Conservation (phyloP, 2,888 invertebrate species). For the Scaptodrosophila latifasciaeformis region DNA sequence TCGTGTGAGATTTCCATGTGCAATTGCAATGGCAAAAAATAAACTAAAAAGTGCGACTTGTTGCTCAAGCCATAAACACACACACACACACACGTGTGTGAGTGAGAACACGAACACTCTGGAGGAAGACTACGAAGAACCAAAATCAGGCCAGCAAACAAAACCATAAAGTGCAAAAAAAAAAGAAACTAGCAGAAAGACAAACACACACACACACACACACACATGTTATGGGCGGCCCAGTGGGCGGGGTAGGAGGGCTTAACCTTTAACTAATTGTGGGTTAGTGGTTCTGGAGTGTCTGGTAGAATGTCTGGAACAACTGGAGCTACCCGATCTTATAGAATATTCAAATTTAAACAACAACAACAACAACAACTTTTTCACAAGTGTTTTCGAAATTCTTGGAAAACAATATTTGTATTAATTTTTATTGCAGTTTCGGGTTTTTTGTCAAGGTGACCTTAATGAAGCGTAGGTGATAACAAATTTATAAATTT, state of each 20-base stretch:
- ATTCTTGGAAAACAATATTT: too few relatives aligned
- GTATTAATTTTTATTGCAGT: too few relatives aligned
- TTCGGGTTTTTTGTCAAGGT: too few relatives aligned
- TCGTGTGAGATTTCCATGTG: conserved; percentile 21
- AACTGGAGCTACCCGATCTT: too few relatives aligned
- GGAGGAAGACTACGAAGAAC: neutral
- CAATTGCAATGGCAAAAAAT: conserved; percentile 23
- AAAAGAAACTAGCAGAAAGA: neutral
- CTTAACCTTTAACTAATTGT: conserved; percentile 55
- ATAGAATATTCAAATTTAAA: too few relatives aligned
- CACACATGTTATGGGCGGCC: conserved; percentile 28
- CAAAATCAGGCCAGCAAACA: neutral
- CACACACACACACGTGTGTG: neutral
- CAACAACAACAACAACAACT: too few relatives aligned
- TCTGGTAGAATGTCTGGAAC: too few relatives aligned
- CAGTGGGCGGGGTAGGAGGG: too few relatives aligned
- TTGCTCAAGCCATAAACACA: conserved; percentile 1
- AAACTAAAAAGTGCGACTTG: neutral
- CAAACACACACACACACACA: too few relatives aligned
- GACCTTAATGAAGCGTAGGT: too few relatives aligned
- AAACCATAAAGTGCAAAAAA: conserved; percentile 35
- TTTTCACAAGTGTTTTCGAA: too few relatives aligned
- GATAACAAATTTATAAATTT: too few relatives aligned
- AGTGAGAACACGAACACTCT: neutral
- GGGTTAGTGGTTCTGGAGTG: conserved; percentile 56